Base-by-base conservation (phyloP, 2,113 vertebrate genomes). In the Syngnathus floridae region DNA sequence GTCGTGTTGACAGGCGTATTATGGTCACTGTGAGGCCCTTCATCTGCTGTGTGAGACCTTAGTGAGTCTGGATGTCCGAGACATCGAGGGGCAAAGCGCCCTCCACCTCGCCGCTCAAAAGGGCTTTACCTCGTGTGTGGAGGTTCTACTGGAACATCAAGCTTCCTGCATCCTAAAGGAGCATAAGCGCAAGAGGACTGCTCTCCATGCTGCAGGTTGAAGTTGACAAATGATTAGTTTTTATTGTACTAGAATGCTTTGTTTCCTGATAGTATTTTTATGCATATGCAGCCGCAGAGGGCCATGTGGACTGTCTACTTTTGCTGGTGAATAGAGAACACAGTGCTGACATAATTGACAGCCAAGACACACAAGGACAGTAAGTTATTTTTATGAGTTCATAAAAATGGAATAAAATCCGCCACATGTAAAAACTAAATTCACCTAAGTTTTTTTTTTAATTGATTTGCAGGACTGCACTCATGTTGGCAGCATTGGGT, bases 11-110 rank as follows among this genome's bases (percentile, higher is more conserved):
- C 79, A 99, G 96, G 95, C 95, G 56, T 98, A 94, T 82, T 94
- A 96, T 8, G 95, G 95, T 88, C 95, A 98, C 91, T 93, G 93
- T 87, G 94, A 96, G 86, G 95, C 95, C n/a, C 91, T 99, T 45
- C 87, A 89, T 77, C 90, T 95, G 13, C 93, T 99, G 67, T 93
- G 92, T 0, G 95, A 97, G 85, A 98, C 94, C n/a, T 88, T 98
- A 66, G 95, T 96, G 84, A 95, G 94, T 81, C 90, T 97, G 79
- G 95, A 99, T 1, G 91, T 96, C 68, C 91, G 94, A 71, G 96
- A 99, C 88, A 76, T 89, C 62, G 86, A 89, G 22, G 96, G 96
- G 31, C 91, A 92, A 66, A 95, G 93, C 0, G 94, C 96, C 1
- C 91, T 99, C 72, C 94, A 96, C 84, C 88, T 98, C 63, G 94